A percentile compares a stretch with the other conserved stretches of the same genome.
Conservation (phyloP, 2,797 vertebrate species). For the Lepus oiostolus region DNA sequence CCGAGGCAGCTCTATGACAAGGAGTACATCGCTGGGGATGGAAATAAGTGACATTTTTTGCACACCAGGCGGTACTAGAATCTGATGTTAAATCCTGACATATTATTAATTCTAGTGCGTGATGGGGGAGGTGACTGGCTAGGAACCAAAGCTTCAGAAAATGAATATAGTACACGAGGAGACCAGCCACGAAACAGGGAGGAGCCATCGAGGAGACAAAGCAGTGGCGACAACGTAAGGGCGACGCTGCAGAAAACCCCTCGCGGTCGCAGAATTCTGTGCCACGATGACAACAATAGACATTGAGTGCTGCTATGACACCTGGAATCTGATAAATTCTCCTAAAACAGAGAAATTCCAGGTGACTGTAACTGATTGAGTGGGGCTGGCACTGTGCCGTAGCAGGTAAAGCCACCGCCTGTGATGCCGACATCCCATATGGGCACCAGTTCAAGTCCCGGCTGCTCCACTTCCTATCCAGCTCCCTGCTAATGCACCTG, state of each 20-base stretch:
- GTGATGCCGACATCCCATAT: no score
- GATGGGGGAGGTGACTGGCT: neutral
- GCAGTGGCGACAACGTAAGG: neutral
- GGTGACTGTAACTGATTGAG: neutral
- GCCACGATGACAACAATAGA: neutral
- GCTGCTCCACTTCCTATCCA: no score
- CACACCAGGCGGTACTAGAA: neutral
- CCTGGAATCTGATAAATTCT: neutral
- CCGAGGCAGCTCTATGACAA: neutral
- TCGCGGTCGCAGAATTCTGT: neutral
- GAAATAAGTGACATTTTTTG: neutral
- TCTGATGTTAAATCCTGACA: conserved; percentile 2
- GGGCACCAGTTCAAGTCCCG: no score
- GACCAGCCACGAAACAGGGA: neutral
- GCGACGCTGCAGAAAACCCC: neutral
- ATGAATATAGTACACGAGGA: neutral
- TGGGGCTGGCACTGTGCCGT: neutral
- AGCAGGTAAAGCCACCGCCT: no score
- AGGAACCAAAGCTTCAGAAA: neutral
- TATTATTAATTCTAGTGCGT: neutral
- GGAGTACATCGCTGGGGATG: neutral
- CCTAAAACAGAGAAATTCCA: neutral
- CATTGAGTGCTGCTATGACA: neutral
- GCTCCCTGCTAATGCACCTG: no score
- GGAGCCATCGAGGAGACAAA: neutral